Base-by-base conservation (phyloP, 2,797 vertebrate species). In the Amniataba percoides region DNA sequence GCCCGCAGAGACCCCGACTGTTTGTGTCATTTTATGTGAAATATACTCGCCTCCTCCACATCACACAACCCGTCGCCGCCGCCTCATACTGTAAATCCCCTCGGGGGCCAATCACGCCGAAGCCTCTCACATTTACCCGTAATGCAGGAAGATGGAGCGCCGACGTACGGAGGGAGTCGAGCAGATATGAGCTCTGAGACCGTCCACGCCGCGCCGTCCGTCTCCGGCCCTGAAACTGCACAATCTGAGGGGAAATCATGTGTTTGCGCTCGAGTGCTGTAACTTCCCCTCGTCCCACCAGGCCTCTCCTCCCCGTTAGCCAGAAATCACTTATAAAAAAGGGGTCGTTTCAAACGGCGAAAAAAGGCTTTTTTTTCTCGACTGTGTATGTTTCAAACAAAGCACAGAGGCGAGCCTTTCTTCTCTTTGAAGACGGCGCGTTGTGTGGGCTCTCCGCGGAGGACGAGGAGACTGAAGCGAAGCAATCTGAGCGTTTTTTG, bases 221-320 rank as follows among this genome's bases (percentile, higher is more conserved):
- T 84, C 83, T 60, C 60, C 12, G 2, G 2, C 60, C 39, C 70
- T 11, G 3, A 79, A 84, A 74, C 60, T 3, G 34, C 63, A 34
- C 4, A 71, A 80, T 82, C 89, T 71, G 88, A 82, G 62, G 90
- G 88, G 89, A 90, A 90, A 91, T 92, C 84, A 84, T 66, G 63
- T 23, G 79, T 68, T 36, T 79, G 79, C 59, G 52, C 77, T 89
- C 61, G 45, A 42, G 9, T n/a, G 71, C 73, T 18, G 43, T 64
- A 72, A 73, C 83, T 81, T 77, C 71, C 63, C 74, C 63, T 31
- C 60, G 31, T 85, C 80, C 83, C 79, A 66, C 79, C 59, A 55
- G 71, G 57, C 40, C 67, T 62, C 62, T 48, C 57, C 48, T 51
- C 61, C 45, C 71, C 2, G 42, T 74, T 81, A 74, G 62, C 70